A percentile compares a stretch with the other conserved stretches of the same genome.
Evolutionary conservation across 2,797 vertebrate genomes (phyloP).

Genomic region (Rhadinocentrus ornatus): DNA sequence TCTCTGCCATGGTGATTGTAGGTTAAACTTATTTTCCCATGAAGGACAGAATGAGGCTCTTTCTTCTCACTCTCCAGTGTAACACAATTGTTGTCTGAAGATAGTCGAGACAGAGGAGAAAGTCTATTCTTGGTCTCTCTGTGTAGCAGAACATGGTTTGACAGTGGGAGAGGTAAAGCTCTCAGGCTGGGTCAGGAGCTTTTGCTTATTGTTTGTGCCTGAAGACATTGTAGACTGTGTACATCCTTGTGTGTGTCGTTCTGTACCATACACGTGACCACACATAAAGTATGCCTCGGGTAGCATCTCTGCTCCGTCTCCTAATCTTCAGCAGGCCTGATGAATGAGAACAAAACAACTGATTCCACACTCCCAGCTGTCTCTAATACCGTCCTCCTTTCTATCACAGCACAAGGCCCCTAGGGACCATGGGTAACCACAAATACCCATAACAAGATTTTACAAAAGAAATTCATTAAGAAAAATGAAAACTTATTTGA

Average conservation of each 20-base stretch:
- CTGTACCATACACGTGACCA: slow-evolving; percentile 27
- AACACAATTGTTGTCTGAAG: slow-evolving; percentile 37
- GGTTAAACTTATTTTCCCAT: slow-evolving; percentile 51
- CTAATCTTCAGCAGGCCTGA: slow-evolving; percentile 71
- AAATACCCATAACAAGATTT: slow-evolving; percentile 77
- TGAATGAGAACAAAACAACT: slow-evolving; percentile 70
- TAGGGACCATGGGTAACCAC: slow-evolving; percentile 55
- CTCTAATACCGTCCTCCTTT: slow-evolving; percentile 61
- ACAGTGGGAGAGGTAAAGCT: slow-evolving; percentile 52
- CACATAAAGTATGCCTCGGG: slow-evolving; percentile 51
- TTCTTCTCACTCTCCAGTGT: slow-evolving; percentile 12
- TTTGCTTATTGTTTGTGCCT: slow-evolving; percentile 55
- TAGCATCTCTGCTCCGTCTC: slow-evolving; percentile 50
- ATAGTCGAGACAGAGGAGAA: neutral
- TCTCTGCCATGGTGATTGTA: slow-evolving; percentile 44
- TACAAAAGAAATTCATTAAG: slow-evolving; percentile 60
- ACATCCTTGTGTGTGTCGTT: slow-evolving; percentile 17
- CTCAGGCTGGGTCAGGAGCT: slow-evolving; percentile 51
- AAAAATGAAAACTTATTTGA: slow-evolving; percentile 59
- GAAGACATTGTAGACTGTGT: slow-evolving; percentile 33
- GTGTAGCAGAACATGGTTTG: slow-evolving; percentile 46
- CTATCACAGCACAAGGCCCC: slow-evolving; percentile 46
- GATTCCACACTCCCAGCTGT: slow-evolving; percentile 76
- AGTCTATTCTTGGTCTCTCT: slow-evolving; percentile 33
- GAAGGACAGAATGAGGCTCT: slow-evolving; percentile 28